Evolutionary conservation across 2,797 vertebrate species (phyloP).

Genomic region (Heteromormyrus szaboi): DNA sequence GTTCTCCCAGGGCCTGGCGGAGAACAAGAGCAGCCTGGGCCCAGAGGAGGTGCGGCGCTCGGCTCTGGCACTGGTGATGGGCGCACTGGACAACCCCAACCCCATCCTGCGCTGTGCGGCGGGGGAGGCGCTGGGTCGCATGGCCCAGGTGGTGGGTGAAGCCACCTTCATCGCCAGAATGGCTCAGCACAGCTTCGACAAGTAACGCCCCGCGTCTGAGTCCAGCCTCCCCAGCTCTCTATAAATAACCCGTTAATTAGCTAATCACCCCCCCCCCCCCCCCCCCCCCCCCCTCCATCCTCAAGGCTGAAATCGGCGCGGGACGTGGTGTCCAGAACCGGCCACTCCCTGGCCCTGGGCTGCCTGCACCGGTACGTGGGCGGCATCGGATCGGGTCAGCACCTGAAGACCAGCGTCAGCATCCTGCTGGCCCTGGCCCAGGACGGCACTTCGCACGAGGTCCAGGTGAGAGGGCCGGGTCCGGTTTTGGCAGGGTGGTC

Average conservation of each 20-base stretch:
- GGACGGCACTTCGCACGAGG: conserved; percentile 93
- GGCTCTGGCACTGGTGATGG: conserved; percentile 92
- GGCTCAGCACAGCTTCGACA: conserved; percentile 98
- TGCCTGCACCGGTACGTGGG: conserved; percentile 97
- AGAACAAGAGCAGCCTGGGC: conserved; percentile 94
- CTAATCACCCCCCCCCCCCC: neutral
- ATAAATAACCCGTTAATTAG: neutral
- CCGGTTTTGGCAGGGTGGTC: neutral
- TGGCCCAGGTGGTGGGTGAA: conserved; percentile 98
- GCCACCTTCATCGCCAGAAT: conserved; percentile 95
- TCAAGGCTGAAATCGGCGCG: conserved; percentile 90
- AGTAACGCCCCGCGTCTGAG: conserved; percentile 56
- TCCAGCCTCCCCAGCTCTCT: neutral
- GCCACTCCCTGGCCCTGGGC: conserved; percentile 94
- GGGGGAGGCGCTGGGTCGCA: conserved; percentile 93
- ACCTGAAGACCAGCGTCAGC: conserved; percentile 97
- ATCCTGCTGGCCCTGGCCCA: conserved; percentile 94
- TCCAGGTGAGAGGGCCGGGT: conserved; percentile 74
- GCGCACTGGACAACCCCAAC: conserved; percentile 94
- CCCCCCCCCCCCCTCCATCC: neutral
- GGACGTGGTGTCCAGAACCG: conserved; percentile 95
- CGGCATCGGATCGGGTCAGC: conserved; percentile 95
- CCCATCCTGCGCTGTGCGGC: conserved; percentile 95
- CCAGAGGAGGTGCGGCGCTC: conserved; percentile 97
- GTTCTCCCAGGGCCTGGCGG: conserved; percentile 79